Conservation (phyloP, 1,140 invertebrate genomes). For the Scaptomyza pallida region DNA sequence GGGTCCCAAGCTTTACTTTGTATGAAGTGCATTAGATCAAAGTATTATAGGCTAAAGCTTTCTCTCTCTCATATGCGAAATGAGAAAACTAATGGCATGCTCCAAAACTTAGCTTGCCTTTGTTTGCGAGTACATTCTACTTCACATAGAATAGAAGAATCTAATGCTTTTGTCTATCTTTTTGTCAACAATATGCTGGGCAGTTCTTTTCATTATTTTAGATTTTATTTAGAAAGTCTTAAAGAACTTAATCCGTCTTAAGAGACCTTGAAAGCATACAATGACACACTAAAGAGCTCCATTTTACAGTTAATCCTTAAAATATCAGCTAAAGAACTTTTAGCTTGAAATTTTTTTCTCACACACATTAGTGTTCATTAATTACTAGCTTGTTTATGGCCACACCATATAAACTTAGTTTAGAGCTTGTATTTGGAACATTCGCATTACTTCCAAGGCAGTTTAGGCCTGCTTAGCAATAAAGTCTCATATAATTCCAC, state of each 20-base stretch:
- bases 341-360: too few species aligned
- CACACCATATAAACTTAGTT: neutral
- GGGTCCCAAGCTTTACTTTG: conserved; percentile 29
- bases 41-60: conserved; percentile 5
- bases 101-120: neutral
- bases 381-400: neutral
- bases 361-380: neutral
- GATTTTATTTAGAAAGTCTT: neutral
- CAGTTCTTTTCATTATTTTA: too few species aligned
- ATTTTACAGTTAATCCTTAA: too few species aligned
- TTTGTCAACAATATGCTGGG: neutral
- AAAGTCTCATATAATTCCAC: conserved; percentile 31
- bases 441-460: neutral
- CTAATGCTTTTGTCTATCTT: neutral
- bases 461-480: conserved; percentile 6
- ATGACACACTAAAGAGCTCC: too few species aligned
- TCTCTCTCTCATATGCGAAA: neutral
- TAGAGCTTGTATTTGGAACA: neutral
- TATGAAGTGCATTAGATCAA: conserved; percentile 31
- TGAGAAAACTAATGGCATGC: neutral
- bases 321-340: neutral
- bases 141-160: too few species aligned
- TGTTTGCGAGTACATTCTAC: neutral
- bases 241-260: neutral
- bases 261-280: neutral